phyloP scores from a whole-genome alignment of 1,140 invertebrate species.

The Brachionus plicatilis region DNA sequence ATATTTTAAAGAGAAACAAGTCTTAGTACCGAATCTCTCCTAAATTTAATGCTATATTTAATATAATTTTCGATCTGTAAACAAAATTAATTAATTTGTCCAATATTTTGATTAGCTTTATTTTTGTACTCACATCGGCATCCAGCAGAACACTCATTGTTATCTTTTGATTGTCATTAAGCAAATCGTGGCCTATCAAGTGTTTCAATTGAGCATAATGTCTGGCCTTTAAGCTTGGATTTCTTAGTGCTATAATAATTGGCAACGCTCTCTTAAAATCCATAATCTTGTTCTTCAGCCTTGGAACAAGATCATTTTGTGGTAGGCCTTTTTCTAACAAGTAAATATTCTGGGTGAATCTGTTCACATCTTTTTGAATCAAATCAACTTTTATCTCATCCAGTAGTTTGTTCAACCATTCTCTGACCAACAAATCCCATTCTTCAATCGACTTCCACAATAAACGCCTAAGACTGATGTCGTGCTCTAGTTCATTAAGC shows the following conservation, averaged over 20 bases:
- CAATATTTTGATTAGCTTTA: neutral
- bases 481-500: constrained; percentile 52
- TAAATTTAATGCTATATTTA: constrained; percentile 11
- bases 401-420: constrained; percentile 52
- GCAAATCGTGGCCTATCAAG: constrained; percentile 50
- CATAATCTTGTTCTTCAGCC: constrained; percentile 69
- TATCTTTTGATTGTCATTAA: constrained; percentile 48
- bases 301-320: constrained; percentile 68
- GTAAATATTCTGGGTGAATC: constrained; percentile 54
- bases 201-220: constrained; percentile 53
- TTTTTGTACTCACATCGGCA: constrained; percentile 49
- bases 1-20: neutral
- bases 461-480: constrained; percentile 51
- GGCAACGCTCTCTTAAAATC: constrained; percentile 67
- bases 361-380: constrained; percentile 54
- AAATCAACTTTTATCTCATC: constrained; percentile 51
- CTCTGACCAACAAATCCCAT: constrained; percentile 49
- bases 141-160: constrained; percentile 53
- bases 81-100: neutral
- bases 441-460: constrained; percentile 54
- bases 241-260: constrained; percentile 52
- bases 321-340: constrained; percentile 61
- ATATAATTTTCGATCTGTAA: constrained; percentile 18
- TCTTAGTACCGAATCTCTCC: neutral
- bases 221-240: constrained; percentile 50